Conservation (phyloP, 2,797 vertebrate genomes). For the Loris lydekkerianus region DNA sequence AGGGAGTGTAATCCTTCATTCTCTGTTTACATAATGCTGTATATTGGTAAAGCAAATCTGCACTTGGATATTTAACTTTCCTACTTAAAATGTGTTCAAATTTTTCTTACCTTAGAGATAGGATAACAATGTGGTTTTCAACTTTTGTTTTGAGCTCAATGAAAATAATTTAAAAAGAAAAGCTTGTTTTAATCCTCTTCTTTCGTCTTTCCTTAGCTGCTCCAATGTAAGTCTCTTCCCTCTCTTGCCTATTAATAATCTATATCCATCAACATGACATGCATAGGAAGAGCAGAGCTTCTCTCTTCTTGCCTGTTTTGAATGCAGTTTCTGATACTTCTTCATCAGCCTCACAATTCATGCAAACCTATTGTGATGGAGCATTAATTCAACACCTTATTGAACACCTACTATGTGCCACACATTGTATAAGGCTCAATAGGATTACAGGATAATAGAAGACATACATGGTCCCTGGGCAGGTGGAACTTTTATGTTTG, state of each 20-base stretch:
- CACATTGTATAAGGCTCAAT: not conserved
- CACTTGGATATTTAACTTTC: not conserved
- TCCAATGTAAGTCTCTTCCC: not conserved
- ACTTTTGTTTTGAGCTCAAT: constrained; percentile 1
- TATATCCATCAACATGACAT: not conserved
- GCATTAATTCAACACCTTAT: not conserved
- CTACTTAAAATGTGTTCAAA: not conserved
- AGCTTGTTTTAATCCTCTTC: not conserved
- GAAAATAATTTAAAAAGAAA: constrained; percentile 27
- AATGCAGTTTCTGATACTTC: not conserved
- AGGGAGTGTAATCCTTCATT: not conserved
- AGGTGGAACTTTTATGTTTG: not conserved
- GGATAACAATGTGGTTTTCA: not conserved
- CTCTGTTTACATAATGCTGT: not conserved
- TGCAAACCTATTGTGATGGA: not conserved
- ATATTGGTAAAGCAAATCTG: not conserved
- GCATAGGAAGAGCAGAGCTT: not conserved
- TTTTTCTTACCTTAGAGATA: constrained; percentile 16
- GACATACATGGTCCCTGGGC: not conserved
- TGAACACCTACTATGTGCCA: not conserved
- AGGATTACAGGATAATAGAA: not conserved
- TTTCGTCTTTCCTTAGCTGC: not conserved
- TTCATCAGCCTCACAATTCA: constrained; percentile 6
- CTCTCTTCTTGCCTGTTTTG: not conserved
- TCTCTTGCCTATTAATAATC: not conserved